phyloP scores from a whole-genome alignment of 2,797 vertebrate genomes.

The Ammospiza maritima region DNA sequence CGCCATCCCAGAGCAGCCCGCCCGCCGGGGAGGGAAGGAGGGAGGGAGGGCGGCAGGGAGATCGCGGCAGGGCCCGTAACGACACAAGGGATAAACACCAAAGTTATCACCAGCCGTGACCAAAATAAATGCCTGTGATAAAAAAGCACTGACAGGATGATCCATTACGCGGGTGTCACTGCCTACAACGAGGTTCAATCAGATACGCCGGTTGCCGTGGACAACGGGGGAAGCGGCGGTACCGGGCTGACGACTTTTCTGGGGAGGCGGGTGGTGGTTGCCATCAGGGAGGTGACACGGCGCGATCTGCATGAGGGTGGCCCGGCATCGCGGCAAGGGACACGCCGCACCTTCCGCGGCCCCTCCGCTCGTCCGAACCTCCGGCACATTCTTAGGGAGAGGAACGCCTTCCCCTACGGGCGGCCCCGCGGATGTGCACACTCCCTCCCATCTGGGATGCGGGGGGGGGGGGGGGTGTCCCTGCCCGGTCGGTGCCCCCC shows the following conservation, averaged over 20 bases:
- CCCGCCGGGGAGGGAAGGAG: too few relatives aligned
- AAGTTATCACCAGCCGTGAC: conserved; percentile 71
- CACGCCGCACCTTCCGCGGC: not conserved
- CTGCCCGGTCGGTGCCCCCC: not conserved
- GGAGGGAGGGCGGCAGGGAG: not conserved
- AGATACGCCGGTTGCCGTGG: conserved; percentile 68
- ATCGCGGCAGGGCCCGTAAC: conserved; percentile 27
- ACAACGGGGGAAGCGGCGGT: conserved; percentile 60
- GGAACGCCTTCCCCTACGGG: not conserved
- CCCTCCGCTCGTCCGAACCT: not conserved
- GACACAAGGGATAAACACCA: conserved; percentile 53
- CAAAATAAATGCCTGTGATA: conserved; percentile 71
- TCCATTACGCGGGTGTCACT: conserved; percentile 70
- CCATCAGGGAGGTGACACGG: conserved; percentile 47
- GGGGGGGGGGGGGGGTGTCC: too few relatives aligned
- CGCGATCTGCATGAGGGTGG: conserved; percentile 35
- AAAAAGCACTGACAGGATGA: conserved; percentile 69
- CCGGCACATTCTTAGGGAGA: not conserved
- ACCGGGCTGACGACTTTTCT: conserved; percentile 63
- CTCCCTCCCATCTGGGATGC: not conserved
- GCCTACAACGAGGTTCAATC: conserved; percentile 69
- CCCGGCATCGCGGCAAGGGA: not conserved
- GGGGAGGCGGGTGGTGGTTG: conserved; percentile 30
- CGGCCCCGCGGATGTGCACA: not conserved
- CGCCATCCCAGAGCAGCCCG: accelerated